Percentiles rank a stretch among this genome's conserved stretches.
Conservation (phyloP, 2,797 vertebrate species). For the Cottoperca gobio region DNA sequence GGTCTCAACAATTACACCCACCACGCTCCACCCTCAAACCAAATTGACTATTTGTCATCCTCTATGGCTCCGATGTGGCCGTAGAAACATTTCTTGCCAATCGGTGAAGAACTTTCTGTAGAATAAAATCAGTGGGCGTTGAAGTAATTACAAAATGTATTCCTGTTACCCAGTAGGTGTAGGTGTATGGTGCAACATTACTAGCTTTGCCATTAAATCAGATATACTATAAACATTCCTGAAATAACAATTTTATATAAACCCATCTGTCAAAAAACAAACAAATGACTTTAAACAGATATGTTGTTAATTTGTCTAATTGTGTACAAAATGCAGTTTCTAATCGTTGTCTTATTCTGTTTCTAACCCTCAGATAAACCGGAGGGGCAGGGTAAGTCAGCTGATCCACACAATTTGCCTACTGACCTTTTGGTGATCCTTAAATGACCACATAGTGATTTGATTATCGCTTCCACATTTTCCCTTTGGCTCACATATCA, state of each 20-base stretch:
- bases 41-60: neutral
- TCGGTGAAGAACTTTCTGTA: neutral
- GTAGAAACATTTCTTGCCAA: neutral
- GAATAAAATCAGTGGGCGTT: neutral
- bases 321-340: neutral
- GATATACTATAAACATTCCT: slow-evolving; percentile 27
- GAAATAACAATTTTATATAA: slow-evolving; percentile 20
- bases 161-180: no score
- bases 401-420: slow-evolving; percentile 23
- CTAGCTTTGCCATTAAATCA: slow-evolving; percentile 9
- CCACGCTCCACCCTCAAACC: neutral
- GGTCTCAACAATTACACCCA: slow-evolving; percentile 52
- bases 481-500: slow-evolving; percentile 57
- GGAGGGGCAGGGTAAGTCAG: slow-evolving; percentile 74
- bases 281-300: neutral
- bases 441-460: slow-evolving; percentile 49
- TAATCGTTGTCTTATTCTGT: slow-evolving; percentile 49
- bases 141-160: slow-evolving; percentile 2
- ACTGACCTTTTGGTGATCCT: slow-evolving; percentile 54
- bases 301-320: neutral
- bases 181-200: slow-evolving; percentile 8
- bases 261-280: no score
- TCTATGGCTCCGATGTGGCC: neutral
- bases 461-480: slow-evolving; percentile 66
- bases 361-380: slow-evolving; percentile 65